Evolutionary conservation across 2,888 invertebrate species (phyloP).

Genomic region (Tupiocoris notatus): DNA sequence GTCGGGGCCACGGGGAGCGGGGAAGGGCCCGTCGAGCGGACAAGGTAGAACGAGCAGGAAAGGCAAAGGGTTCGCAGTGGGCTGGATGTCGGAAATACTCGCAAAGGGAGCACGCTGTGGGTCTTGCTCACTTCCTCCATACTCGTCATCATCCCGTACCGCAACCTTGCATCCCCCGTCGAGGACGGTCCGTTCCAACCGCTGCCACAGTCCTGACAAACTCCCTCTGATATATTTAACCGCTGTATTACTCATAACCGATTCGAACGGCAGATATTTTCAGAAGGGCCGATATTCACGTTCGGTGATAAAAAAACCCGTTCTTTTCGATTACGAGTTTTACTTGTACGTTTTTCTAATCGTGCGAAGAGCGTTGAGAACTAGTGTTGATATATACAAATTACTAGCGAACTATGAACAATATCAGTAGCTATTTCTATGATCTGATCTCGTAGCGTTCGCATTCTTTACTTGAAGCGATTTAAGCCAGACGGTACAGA

Average conservation of each 20-base stretch:
- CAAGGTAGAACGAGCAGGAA: neutral
- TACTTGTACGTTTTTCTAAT: too few relatives aligned
- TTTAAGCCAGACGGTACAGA: too few relatives aligned
- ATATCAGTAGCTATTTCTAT: too few relatives aligned
- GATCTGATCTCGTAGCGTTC: too few relatives aligned
- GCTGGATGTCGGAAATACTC: neutral
- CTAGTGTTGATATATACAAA: too few relatives aligned
- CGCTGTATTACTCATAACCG: neutral
- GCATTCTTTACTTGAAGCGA: too few relatives aligned
- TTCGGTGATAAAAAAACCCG: too few relatives aligned
- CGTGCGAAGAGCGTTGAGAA: too few relatives aligned
- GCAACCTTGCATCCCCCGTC: neutral
- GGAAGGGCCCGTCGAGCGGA: neutral
- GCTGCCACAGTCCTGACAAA: neutral
- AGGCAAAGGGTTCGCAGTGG: neutral
- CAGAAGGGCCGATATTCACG: neutral
- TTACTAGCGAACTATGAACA: too few relatives aligned
- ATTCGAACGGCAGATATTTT: neutral
- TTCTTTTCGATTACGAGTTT: too few relatives aligned
- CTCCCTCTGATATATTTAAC: neutral
- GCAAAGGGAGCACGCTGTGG: neutral
- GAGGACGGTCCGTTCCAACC: neutral
- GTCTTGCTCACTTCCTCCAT: neutral
- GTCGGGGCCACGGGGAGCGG: neutral
- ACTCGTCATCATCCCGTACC: neutral